phyloP scores from a whole-genome alignment of 2,113 vertebrate genomes.

The Lophotis ruficrista region DNA sequence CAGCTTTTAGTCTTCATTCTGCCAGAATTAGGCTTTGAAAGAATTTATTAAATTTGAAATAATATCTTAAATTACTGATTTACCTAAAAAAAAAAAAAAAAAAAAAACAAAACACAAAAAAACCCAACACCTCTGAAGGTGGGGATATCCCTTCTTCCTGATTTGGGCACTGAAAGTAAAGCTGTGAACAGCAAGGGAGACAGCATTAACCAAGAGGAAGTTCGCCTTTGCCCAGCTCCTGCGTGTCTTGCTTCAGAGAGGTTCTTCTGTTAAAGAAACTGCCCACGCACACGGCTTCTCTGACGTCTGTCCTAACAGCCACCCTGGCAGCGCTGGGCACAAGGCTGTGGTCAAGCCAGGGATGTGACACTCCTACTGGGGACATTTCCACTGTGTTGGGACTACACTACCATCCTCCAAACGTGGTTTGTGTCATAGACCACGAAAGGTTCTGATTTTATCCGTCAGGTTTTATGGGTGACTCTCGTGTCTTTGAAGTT shows the following conservation, averaged over 20 bases:
- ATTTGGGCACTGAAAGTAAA: background rate
- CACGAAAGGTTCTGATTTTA: background rate
- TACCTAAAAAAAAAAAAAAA: too few species aligned
- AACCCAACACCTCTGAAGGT: background rate
- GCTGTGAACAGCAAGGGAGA: background rate
- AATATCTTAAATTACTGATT: background rate
- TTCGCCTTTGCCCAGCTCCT: background rate
- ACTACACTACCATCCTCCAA: background rate
- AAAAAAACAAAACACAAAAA: background rate
- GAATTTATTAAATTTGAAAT: background rate
- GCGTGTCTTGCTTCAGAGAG: background rate
- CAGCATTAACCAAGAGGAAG: background rate
- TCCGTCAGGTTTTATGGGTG: background rate
- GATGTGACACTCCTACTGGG: background rate
- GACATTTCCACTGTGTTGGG: rapidly evolving
- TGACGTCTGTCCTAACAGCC: background rate
- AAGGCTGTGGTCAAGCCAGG: background rate
- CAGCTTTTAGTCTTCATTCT: background rate
- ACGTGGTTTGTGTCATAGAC: background rate
- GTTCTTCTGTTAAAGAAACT: background rate
- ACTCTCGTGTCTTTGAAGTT: conserved; percentile 51
- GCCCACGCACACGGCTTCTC: rapidly evolving
- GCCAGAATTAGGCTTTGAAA: background rate
- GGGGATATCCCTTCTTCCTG: background rate
- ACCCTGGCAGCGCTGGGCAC: background rate